These are phyloP conservation scores for Buceros bicornis DNA, from an alignment of 2,797 vertebrate genomes.

Conservation along the genomic window DNA sequence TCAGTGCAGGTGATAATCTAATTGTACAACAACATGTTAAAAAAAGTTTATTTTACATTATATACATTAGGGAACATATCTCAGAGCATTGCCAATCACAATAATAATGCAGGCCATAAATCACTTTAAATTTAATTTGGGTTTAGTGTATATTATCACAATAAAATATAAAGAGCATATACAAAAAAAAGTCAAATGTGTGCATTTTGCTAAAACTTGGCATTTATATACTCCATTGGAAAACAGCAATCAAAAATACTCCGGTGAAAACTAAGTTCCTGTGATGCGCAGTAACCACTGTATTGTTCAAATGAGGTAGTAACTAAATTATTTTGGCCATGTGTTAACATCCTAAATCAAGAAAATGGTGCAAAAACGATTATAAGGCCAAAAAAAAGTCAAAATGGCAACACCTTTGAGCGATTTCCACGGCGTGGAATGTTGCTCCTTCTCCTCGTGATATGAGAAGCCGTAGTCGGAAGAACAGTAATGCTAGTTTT, in stretches of 20 bases:
- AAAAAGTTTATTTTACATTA: slow-evolving; percentile 89
- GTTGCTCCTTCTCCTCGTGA: slow-evolving; percentile 70
- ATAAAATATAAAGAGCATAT: slow-evolving; percentile 83
- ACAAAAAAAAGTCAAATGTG: slow-evolving; percentile 78
- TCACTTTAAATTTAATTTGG: slow-evolving; percentile 80
- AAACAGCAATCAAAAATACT: slow-evolving; percentile 77
- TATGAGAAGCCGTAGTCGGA: slow-evolving; percentile 64
- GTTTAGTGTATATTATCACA: slow-evolving; percentile 82
- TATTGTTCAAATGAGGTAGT: slow-evolving; percentile 87
- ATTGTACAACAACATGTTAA: slow-evolving; percentile 81
- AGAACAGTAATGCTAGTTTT: slow-evolving; percentile 58
- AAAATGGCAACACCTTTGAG: slow-evolving; percentile 71
- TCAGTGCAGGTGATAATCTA: slow-evolving; percentile 70
- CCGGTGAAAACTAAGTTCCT: slow-evolving; percentile 78
- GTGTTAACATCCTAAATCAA: slow-evolving; percentile 79
- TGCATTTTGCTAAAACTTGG: slow-evolving; percentile 78
- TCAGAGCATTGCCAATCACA: slow-evolving; percentile 82
- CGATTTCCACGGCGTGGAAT: slow-evolving; percentile 75
- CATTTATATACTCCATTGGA: slow-evolving; percentile 77
- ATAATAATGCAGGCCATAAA: slow-evolving; percentile 81
- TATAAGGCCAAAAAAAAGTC: slow-evolving; percentile 78
- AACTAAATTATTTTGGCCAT: slow-evolving; percentile 87
- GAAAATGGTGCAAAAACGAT: slow-evolving; percentile 71
- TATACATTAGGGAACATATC: slow-evolving; percentile 84
- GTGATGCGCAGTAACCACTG: slow-evolving; percentile 79